Percentiles rank a stretch among this genome's conserved stretches.
Evolutionary conservation across 2,888 invertebrate species (phyloP).

Genomic region (Nezara viridula): DNA sequence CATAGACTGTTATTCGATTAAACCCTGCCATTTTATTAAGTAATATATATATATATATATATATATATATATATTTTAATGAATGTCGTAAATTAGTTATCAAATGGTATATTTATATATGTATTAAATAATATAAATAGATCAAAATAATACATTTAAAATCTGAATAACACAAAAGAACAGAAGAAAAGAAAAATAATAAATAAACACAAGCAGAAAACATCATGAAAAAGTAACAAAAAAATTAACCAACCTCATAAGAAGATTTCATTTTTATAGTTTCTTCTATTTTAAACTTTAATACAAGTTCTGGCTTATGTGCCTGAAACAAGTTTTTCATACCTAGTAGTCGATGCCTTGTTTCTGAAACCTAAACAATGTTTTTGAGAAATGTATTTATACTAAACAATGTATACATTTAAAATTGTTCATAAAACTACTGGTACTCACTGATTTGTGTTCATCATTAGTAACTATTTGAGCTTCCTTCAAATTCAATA

Average conservation of each 20-base stretch:
- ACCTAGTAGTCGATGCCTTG: slow-evolving; percentile 69
- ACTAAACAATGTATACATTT: not conserved
- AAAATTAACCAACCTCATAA: slow-evolving; percentile 54
- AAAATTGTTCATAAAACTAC: not conserved
- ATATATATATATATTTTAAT: too few species aligned
- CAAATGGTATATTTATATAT: too few species aligned
- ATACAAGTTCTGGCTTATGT: slow-evolving; percentile 68
- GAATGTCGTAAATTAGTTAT: too few species aligned
- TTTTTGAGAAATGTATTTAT: not conserved
- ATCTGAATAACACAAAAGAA: not conserved
- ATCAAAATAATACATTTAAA: not conserved
- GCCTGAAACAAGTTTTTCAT: slow-evolving; percentile 68
- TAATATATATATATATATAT: too few species aligned
- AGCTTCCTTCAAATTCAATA: slow-evolving; percentile 79
- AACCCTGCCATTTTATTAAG: too few species aligned
- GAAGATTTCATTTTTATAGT: slow-evolving; percentile 62
- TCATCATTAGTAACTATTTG: slow-evolving; percentile 70
- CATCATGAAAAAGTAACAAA: not conserved
- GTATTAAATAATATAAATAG: too few species aligned
- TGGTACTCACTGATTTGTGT: not conserved
- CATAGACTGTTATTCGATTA: too few species aligned
- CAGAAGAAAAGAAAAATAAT: not conserved
- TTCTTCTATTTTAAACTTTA: slow-evolving; percentile 68
- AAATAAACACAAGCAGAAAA: not conserved
- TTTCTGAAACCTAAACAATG: slow-evolving; percentile 37